Evolutionary conservation across 1,140 invertebrate species (phyloP).

Genomic region (Steinernema khuongi): DNA sequence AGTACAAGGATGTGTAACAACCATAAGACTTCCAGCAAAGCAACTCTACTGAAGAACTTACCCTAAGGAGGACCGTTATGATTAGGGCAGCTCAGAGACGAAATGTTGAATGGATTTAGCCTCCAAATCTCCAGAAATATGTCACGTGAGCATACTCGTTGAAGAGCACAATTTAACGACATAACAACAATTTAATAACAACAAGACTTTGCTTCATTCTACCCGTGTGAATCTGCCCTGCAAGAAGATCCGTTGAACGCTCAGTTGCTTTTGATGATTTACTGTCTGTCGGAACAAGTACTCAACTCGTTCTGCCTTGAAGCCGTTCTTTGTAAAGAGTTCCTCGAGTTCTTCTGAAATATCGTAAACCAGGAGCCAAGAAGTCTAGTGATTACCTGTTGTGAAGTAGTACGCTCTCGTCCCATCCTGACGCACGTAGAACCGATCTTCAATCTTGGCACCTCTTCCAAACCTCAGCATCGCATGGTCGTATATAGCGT

Average conservation of each 20-base stretch:
- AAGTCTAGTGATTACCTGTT: constrained; percentile 66
- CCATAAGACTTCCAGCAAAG: too few species aligned
- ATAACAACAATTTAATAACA: constrained; percentile 21
- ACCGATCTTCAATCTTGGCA: constrained; percentile 60
- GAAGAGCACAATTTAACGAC: too few species aligned
- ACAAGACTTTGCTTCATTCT: constrained; percentile 24
- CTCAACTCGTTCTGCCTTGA: constrained; percentile 32
- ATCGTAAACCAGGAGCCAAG: constrained; percentile 2
- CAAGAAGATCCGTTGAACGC: constrained; percentile 47
- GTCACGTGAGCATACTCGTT: too few species aligned
- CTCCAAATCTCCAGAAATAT: too few species aligned
- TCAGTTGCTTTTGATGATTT: constrained; percentile 46
- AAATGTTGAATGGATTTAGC: too few species aligned
- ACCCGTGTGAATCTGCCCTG: constrained; percentile 45
- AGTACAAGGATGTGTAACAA: too few species aligned
- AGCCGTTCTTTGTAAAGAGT: constrained; percentile 43
- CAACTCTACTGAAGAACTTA: too few species aligned
- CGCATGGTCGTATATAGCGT: constrained; percentile 89
- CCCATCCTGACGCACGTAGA: constrained; percentile 93
- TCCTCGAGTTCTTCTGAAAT: constrained; percentile 45
- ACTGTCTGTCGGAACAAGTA: constrained; percentile 47
- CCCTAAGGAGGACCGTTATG: too few species aligned
- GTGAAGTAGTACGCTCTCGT: constrained; percentile 94
- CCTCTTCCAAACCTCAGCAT: constrained; percentile 88
- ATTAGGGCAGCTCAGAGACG: too few species aligned